phyloP scores from a whole-genome alignment of 92 coral and sea anemone genomes.

The Parazoanthus atlanticus region DNA sequence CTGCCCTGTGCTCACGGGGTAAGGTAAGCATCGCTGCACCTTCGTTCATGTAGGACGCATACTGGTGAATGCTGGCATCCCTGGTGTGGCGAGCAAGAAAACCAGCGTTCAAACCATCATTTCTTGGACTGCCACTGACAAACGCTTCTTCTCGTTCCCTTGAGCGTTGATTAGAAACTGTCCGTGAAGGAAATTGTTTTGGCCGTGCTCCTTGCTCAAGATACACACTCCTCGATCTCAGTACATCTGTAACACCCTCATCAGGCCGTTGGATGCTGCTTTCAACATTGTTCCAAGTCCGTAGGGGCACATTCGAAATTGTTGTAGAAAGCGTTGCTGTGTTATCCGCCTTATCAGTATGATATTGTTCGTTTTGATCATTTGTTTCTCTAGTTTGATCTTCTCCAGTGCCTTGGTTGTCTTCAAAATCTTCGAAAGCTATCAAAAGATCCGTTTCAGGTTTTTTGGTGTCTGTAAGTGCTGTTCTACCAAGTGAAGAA shows the following conservation, averaged over 20 bases:
- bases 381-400: neutral
- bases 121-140: neutral
- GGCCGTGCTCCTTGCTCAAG: conserved; percentile 34
- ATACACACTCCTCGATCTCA: neutral
- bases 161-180: neutral
- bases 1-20: neutral
- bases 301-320: neutral
- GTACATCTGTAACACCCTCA: neutral
- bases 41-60: neutral
- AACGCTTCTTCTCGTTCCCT: neutral
- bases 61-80: conserved; percentile 15
- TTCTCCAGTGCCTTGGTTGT: neutral
- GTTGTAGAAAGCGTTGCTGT: neutral
- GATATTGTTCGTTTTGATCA: neutral
- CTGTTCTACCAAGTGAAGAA: neutral
- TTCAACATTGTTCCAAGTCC: neutral
- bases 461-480: neutral
- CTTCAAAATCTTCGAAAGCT: neutral
- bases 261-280: neutral
- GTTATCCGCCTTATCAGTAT: neutral
- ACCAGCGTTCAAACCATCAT: neutral
- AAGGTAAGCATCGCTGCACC: neutral
- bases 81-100: conserved; percentile 26
- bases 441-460: neutral
- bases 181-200: neutral